These are phyloP conservation scores for Drosophila arizonae DNA, from an alignment of 1,140 invertebrate genomes.

Conservation along the genomic window DNA sequence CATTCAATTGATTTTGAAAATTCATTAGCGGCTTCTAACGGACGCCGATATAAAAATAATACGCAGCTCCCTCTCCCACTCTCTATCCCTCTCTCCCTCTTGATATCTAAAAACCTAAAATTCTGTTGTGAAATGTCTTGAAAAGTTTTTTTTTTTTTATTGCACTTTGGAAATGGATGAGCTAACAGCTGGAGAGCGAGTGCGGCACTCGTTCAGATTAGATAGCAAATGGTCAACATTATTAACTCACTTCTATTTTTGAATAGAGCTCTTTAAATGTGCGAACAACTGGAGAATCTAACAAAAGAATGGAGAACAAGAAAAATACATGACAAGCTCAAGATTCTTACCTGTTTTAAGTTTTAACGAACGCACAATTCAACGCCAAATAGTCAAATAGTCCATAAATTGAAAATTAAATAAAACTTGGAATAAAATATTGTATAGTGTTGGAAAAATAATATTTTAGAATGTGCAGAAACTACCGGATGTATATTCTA, in stretches of 20 bases:
- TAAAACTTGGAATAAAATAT: no score
- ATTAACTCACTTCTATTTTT: constrained; percentile 4
- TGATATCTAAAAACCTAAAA: not conserved
- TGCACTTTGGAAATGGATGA: constrained; percentile 76
- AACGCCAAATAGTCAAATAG: constrained; percentile 27
- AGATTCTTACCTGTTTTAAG: constrained; percentile 29
- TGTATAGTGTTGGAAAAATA: no score
- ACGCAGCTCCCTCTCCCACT: not conserved
- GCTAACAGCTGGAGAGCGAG: constrained; percentile 78
- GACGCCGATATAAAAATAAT: constrained; percentile 26
- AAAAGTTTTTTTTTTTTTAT: constrained; percentile 56
- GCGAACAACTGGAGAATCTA: constrained; percentile 15
- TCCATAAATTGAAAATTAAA: no score
- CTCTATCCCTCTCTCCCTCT: not conserved
- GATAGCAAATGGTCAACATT: constrained; percentile 63
- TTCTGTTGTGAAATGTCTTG: constrained; percentile 41
- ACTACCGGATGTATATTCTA: no score
- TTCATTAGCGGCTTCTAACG: constrained; percentile 72
- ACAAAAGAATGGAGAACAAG: constrained; percentile 16
- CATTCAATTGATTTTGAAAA: constrained; percentile 77
- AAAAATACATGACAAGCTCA: constrained; percentile 8
- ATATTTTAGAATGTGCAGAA: no score
- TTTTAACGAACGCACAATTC: constrained; percentile 20
- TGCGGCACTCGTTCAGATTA: constrained; percentile 71
- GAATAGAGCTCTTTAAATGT: constrained; percentile 27